phyloP scores from a whole-genome alignment of 2,888 invertebrate species.

The Sinelater perroti region DNA sequence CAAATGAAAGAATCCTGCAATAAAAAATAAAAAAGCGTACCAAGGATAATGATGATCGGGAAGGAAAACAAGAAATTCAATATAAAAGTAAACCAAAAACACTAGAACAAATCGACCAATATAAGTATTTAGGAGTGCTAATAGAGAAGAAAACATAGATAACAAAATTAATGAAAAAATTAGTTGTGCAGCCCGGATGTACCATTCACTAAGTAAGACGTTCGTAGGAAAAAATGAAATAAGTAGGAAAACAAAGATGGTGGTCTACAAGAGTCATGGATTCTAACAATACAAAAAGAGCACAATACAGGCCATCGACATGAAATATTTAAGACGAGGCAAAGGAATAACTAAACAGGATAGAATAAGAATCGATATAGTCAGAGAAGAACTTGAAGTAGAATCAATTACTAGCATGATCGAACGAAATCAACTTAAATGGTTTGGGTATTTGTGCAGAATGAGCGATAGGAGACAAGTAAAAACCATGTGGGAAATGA shows the following conservation, averaged over 20 bases:
- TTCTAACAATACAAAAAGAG: constrained; percentile 1
- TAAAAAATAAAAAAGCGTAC: too few species aligned
- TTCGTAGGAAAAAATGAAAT: constrained; percentile 1
- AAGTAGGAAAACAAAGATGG: constrained; percentile 2
- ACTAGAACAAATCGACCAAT: background rate
- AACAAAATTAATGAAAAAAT: constrained; percentile 1
- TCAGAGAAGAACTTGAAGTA: background rate
- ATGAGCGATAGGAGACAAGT: constrained; percentile 3
- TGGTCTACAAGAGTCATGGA: too few species aligned
- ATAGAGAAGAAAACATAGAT: constrained; percentile 7
- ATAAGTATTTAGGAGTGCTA: constrained; percentile 1
- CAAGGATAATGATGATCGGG: background rate
- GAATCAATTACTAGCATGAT: background rate
- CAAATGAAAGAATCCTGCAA: too few species aligned
- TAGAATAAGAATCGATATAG: background rate
- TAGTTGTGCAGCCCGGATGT: background rate
- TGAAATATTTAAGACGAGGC: background rate
- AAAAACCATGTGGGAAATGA: background rate
- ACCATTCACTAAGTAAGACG: background rate
- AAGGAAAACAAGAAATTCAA: background rate
- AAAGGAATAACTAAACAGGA: background rate
- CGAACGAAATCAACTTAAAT: background rate
- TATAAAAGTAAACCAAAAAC: background rate
- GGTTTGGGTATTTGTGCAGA: constrained; percentile 3
- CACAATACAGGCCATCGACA: background rate